Conservation (phyloP, 2,888 invertebrate species). For the Sturmia bella region DNA sequence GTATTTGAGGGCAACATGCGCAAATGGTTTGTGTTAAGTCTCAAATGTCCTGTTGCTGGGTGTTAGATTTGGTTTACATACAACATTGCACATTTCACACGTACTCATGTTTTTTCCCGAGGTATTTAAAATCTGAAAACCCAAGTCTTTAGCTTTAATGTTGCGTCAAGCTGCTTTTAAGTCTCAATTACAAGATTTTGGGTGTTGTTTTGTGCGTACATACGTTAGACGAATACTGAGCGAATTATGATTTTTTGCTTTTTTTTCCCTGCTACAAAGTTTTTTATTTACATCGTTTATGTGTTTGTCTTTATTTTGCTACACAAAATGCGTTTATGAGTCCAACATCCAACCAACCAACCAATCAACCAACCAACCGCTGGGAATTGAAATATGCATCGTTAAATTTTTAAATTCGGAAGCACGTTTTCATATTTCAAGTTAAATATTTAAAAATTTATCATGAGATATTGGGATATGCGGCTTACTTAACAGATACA, state of each 20-base stretch:
- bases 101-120: conserved; percentile 16
- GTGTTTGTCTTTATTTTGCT: not conserved
- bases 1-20: not conserved
- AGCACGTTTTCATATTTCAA: conserved; percentile 56
- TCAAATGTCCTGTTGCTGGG: conserved; percentile 12
- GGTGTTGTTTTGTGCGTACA: conserved; percentile 59
- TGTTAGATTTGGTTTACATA: not conserved
- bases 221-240: conserved; percentile 48
- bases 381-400: conserved; percentile 55
- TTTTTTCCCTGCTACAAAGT: not conserved
- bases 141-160: conserved; percentile 20
- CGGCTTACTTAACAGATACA: conserved; percentile 47
- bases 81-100: conserved; percentile 33
- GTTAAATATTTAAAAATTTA: conserved; percentile 30
- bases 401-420: conserved; percentile 62
- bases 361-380: conserved; percentile 1
- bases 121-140: conserved; percentile 24
- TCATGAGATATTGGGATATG: conserved; percentile 31
- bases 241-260: conserved; percentile 24
- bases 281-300: not conserved
- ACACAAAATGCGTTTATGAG: conserved; percentile 33
- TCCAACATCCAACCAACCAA: not conserved
- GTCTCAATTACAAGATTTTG: conserved; percentile 49
- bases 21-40: not conserved
- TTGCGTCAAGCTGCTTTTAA: conserved; percentile 42